These are phyloP conservation scores for Tuberolachnus salignus DNA, from an alignment of 2,888 invertebrate species.

Conservation along the genomic window DNA sequence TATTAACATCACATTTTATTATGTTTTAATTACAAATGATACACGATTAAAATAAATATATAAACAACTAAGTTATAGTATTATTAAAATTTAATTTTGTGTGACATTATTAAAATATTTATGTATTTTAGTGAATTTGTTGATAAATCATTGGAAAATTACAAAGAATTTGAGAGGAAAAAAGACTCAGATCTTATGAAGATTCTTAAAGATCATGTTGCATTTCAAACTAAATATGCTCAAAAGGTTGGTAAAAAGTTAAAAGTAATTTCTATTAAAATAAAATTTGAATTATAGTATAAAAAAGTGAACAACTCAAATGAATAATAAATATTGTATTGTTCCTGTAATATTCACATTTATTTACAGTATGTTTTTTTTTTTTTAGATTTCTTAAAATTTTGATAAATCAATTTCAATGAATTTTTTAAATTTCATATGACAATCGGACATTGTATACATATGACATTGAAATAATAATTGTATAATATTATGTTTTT, in stretches of 20 bases:
- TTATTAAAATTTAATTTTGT: too few relatives aligned
- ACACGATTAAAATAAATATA: too few relatives aligned
- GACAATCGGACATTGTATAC: too few relatives aligned
- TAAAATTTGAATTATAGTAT: background rate
- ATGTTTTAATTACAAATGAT: too few relatives aligned
- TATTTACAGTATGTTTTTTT: background rate
- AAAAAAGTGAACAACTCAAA: too few relatives aligned
- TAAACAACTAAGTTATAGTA: too few relatives aligned
- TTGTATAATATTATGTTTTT: background rate
- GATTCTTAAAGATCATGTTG: slow-evolving; percentile 72
- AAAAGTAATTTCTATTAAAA: background rate
- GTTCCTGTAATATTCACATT: too few relatives aligned
- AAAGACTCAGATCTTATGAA: slow-evolving; percentile 76
- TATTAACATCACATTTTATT: too few relatives aligned
- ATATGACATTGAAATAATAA: too few relatives aligned
- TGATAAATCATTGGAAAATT: slow-evolving; percentile 71
- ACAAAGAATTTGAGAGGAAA: slow-evolving; percentile 75
- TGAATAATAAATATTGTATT: background rate
- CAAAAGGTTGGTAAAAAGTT: slow-evolving; percentile 68
- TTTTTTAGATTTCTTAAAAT: background rate
- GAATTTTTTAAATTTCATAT: too few relatives aligned
- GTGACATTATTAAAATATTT: background rate
- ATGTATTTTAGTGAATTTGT: slow-evolving; percentile 70
- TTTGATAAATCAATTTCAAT: too few relatives aligned
- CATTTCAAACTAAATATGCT: slow-evolving; percentile 75